Evolutionary conservation across 2,113 vertebrate genomes (phyloP).

Genomic region (Hydrochoerus hydrochaeris): DNA sequence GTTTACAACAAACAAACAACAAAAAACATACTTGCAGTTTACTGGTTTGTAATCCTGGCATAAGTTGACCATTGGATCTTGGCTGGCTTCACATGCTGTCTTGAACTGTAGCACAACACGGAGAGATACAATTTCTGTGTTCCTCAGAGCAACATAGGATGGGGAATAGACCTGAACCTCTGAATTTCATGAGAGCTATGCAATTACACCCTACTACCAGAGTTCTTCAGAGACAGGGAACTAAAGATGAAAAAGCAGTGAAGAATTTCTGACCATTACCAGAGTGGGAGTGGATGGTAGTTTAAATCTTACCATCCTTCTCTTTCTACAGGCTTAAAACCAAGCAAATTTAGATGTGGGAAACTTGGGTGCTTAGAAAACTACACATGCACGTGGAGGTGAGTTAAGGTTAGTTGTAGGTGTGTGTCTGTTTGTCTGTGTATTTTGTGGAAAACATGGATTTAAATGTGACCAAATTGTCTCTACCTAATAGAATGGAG

Average conservation of each 20-base stretch:
- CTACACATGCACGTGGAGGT: not conserved
- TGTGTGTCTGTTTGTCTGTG: not conserved
- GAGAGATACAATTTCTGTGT: not conserved
- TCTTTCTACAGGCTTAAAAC: not conserved
- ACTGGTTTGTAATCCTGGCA: not conserved
- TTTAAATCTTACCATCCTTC: not conserved
- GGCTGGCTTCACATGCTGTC: not conserved
- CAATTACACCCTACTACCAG: not conserved
- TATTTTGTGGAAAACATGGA: not conserved
- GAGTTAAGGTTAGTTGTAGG: not conserved
- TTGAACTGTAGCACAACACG: not conserved
- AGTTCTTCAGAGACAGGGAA: not conserved
- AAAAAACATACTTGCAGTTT: not conserved
- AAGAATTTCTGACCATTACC: not conserved
- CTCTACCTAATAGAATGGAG: not conserved
- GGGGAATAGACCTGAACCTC: not conserved
- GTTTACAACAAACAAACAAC: not conserved
- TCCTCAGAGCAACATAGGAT: not conserved
- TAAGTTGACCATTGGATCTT: not conserved
- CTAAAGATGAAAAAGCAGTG: not conserved
- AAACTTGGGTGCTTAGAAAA: not conserved
- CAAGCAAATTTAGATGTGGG: not conserved
- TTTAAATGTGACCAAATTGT: not conserved
- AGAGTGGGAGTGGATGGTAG: not conserved
- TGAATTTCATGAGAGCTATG: not conserved